Evolutionary conservation across 2,797 vertebrate genomes (phyloP), one percentile per base, ranked within the genome.

Genomic region (Cuculus canorus): DNA sequence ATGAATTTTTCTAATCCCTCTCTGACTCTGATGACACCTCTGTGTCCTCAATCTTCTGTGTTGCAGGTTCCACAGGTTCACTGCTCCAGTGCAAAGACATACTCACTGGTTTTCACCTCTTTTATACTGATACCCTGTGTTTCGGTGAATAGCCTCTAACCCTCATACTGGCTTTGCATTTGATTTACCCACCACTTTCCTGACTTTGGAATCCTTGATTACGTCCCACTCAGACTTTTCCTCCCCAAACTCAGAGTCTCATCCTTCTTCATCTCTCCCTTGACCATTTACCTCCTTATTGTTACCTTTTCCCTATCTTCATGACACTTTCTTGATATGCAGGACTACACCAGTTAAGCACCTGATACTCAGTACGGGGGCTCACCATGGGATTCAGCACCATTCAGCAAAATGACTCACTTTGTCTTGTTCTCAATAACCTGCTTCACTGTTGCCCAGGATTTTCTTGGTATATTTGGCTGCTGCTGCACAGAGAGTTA

Each of bases 21-120:
- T 45, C 43, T 45, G 43, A 45, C 43, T 15, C 43, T 45, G 43
- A 45, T 18, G 43, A 18, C 43, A 45, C 4, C 16, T 45, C 17
- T 45, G 15, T 43, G 41, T 18, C 43, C 43, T 45, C 17, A 45
- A 45, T 43, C 43, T 17, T 45, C 18, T 45, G 43, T 45, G 43
- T 45, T 45, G 43, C 43, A 45, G 43, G 18, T 45, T 45, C 15
- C 43, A 17, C 43, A 45, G 45, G 18, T 18, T 45, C 43, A 45
- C 43, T 45, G 43, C 18, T 15, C 24, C 2, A 2, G 2, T 27
- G 30, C 28, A 30, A 86, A 72, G 52, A 35, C 0, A 0, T 16
- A 4, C 18, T 66, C 21, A 1, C 2, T 24, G 33, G 21, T 23
- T 72, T 59, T 59, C 4, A 7, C 24, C 47, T 41, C 14, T 22